A percentile compares a stretch with the other conserved stretches of the same genome.
These are phyloP conservation scores for Agapornis canus DNA, from an alignment of 2,797 vertebrate species.

Conservation along the genomic window DNA sequence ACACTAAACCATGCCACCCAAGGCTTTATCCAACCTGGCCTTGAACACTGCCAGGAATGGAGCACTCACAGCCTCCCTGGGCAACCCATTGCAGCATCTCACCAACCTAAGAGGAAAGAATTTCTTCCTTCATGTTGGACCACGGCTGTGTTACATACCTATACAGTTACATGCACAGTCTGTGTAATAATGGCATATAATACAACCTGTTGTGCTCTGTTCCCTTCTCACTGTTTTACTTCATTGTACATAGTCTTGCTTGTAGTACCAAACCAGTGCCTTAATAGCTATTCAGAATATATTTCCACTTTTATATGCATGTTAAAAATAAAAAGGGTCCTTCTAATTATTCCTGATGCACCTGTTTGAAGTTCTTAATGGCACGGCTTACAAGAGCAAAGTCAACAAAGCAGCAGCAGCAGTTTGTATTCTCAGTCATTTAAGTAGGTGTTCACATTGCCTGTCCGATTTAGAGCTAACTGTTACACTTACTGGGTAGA, in stretches of 20 bases:
- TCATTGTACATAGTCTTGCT: neutral
- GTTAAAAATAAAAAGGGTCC: neutral
- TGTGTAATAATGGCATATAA: neutral
- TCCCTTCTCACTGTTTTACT: neutral
- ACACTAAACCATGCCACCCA: too few species aligned
- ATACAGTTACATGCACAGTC: fast-evolving
- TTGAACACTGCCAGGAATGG: too few species aligned
- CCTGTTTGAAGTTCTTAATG: neutral
- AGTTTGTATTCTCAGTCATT: neutral
- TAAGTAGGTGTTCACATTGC: neutral
- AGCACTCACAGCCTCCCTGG: too few species aligned
- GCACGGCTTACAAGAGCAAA: neutral
- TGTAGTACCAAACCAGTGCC: neutral
- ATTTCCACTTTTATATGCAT: neutral
- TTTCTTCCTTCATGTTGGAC: fast-evolving
- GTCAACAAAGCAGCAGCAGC: neutral
- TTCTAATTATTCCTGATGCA: neutral
- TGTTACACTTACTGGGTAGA: neutral
- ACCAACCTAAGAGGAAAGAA: too few species aligned
- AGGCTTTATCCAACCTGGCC: too few species aligned
- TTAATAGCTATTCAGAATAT: neutral
- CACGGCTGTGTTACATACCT: neutral
- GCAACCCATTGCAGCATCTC: too few species aligned
- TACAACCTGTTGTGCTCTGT: neutral
- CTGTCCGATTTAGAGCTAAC: neutral